phyloP scores from a whole-genome alignment of 2,888 invertebrate species.

The Cordilura impudica region DNA sequence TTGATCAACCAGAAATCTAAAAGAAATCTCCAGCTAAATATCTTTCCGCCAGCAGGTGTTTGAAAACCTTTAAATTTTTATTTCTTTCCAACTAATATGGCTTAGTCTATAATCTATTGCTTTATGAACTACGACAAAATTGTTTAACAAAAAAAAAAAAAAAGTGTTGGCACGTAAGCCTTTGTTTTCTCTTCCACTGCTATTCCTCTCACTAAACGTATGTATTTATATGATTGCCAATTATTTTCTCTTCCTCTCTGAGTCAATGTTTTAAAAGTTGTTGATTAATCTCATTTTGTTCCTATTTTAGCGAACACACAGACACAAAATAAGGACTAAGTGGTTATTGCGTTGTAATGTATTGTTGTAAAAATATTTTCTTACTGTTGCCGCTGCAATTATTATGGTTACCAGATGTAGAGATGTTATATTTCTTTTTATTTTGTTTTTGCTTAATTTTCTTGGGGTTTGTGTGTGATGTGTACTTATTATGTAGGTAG shows the following conservation, averaged over 20 bases:
- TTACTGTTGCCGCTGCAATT: conserved; percentile 43
- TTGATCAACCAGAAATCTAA: no score
- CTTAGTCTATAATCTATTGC: no score
- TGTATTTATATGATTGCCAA: not conserved
- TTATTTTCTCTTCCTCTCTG: conserved; percentile 27
- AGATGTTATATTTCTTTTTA: conserved; percentile 7
- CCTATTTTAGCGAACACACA: not conserved
- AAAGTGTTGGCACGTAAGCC: no score
- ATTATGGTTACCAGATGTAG: conserved; percentile 60
- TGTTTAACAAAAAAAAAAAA: no score
- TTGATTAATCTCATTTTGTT: conserved; percentile 29
- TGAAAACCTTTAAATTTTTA: no score
- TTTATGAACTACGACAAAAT: no score
- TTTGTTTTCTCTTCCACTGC: not conserved
- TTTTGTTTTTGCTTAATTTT: conserved; percentile 30
- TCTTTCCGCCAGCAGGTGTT: no score
- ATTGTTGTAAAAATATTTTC: conserved; percentile 2
- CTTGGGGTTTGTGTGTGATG: not conserved
- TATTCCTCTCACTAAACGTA: conserved; percentile 11
- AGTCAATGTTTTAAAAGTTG: conserved; percentile 28
- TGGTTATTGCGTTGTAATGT: conserved; percentile 27
- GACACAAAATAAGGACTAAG: conserved; percentile 46
- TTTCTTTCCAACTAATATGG: no score
- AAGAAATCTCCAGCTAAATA: no score
- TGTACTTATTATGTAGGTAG: not conserved